Percentiles rank a stretch among this genome's conserved stretches.
Evolutionary conservation across 2,888 invertebrate genomes (phyloP).

Genomic region (Lasioglossum villosulum): DNA sequence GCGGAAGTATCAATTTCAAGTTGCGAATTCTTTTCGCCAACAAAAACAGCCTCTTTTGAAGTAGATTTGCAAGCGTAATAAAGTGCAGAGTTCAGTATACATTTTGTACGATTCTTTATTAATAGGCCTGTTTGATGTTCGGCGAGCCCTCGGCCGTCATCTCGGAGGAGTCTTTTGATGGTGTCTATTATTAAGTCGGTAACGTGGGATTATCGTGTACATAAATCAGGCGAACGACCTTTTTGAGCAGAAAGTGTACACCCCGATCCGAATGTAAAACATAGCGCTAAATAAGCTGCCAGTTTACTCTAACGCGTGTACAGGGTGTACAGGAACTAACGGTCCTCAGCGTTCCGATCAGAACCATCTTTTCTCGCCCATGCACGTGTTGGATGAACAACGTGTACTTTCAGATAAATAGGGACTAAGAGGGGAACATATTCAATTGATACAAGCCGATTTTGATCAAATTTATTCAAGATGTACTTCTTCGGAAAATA

Average conservation of each 20-base stretch:
- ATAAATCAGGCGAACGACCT: background rate
- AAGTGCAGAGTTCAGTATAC: background rate
- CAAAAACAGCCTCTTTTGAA: background rate
- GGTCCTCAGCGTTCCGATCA: no score
- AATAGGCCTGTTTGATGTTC: slow-evolving; percentile 5
- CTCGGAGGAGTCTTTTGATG: slow-evolving; percentile 6
- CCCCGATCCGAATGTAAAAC: background rate
- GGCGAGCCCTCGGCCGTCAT: background rate
- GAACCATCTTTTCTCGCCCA: no score
- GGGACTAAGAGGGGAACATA: no score
- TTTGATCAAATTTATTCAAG: no score
- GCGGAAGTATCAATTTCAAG: background rate
- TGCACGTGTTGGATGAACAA: no score
- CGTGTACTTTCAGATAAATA: no score
- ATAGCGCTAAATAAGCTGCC: background rate
- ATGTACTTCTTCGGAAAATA: no score
- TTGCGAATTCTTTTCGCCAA: background rate
- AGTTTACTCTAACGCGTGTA: background rate
- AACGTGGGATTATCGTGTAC: background rate
- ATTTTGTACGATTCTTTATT: background rate
- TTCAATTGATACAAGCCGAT: no score
- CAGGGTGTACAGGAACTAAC: no score
- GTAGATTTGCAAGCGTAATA: background rate
- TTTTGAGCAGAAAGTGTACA: background rate
- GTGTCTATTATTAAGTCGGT: background rate